Conservation (phyloP, 2,797 vertebrate species). For the Catamblyrhynchus diadema region DNA sequence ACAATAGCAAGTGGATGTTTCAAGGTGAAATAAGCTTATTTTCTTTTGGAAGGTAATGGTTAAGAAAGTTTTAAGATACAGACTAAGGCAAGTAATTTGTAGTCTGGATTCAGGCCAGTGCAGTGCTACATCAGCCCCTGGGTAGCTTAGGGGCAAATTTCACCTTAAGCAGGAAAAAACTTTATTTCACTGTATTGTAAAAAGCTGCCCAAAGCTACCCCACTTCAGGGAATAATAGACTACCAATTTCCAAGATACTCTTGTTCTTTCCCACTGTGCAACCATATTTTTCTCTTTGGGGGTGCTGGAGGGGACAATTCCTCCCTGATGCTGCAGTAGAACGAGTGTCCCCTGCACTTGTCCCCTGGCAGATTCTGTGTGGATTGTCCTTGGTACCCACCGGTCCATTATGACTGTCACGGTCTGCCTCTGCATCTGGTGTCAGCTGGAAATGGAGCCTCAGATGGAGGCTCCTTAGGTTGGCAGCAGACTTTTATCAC, state of each 20-base stretch:
- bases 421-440: background rate
- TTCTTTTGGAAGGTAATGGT: background rate
- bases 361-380: background rate
- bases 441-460: background rate
- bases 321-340: background rate
- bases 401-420: rapidly evolving
- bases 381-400: background rate
- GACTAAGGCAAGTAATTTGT: background rate
- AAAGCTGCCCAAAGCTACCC: background rate
- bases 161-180: background rate
- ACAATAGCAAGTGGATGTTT: background rate
- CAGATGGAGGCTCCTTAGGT: background rate
- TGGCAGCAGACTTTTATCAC: background rate
- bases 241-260: background rate
- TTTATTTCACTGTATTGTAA: background rate
- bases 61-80: background rate
- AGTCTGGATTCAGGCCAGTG: background rate
- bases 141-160: conserved; percentile 1
- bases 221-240: background rate
- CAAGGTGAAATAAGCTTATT: background rate
- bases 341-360: background rate
- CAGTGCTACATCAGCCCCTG: background rate
- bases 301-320: background rate
- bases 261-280: background rate
- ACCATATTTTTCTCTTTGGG: background rate